A percentile compares a stretch with the other conserved stretches of the same genome.
Evolutionary conservation across 2,113 vertebrate genomes (phyloP).

Genomic region (Phodopus roborovskii): DNA sequence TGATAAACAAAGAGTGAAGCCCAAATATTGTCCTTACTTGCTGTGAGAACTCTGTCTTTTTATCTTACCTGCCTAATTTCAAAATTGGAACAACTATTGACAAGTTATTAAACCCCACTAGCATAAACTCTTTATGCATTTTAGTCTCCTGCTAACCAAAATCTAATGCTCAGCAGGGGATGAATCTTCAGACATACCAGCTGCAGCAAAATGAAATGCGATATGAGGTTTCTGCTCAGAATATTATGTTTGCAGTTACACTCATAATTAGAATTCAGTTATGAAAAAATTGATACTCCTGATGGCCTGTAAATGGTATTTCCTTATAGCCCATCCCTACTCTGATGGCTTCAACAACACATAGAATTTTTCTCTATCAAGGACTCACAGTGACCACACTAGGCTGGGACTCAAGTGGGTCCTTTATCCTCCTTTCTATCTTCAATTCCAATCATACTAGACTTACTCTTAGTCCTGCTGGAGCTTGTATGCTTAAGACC

Average conservation of each 20-base stretch:
- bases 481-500: background rate
- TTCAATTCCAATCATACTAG: background rate
- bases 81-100: background rate
- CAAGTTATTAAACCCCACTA: background rate
- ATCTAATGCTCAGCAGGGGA: background rate
- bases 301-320: conserved; percentile 12
- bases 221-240: background rate
- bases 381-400: background rate
- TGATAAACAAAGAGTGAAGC: background rate
- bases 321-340: background rate
- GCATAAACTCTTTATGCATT: background rate
- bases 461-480: background rate
- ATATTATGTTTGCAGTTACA: background rate
- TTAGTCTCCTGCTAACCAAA: background rate
- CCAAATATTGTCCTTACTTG: background rate
- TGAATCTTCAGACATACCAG: conserved; percentile 10
- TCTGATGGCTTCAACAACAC: background rate
- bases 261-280: conserved; percentile 30
- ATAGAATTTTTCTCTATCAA: background rate
- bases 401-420: background rate
- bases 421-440: background rate
- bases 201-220: background rate
- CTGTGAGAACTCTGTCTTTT: background rate
- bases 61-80: background rate
- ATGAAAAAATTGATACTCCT: conserved; percentile 15